Base-by-base conservation (phyloP, 2,797 vertebrate species). In the Mormyrus proboscirostris region DNA sequence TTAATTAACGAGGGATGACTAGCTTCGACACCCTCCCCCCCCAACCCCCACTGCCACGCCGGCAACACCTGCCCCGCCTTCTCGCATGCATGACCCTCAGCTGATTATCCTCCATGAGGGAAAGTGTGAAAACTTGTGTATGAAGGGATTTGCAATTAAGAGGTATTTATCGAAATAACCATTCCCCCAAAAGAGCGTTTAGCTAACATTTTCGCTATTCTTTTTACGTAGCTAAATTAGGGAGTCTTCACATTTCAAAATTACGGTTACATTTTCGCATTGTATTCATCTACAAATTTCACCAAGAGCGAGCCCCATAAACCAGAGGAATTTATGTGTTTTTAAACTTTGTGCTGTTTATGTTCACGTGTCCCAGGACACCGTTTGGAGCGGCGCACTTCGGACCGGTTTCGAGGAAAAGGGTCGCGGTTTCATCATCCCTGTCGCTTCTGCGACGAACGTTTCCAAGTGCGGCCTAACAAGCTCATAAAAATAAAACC, bases 401-500 rank as follows among this genome's bases (percentile, higher is more conserved):
- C 33, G 69, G 69, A 76, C 69, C 33, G 33, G 69, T 76, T 76
- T 76, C 33, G 3, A 49, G 38, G 79, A 47, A 83, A 83, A n/a
- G 41, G 79, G 79, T 83, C 19, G 4, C 8, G 19, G n/a, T 49
- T 83, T 38, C 79, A 3, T 49, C 79, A 83, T 19, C 44, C 44
- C 62, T 10, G 14, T 19, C 8, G 16, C 44, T 19, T n/a, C 79
- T 83, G 79, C 16, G 50, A 22, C 49, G 25, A 85, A 51, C 6
- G 29, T 85, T 51, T 51, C 50, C 19, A 85, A 51, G 4, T 51
- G 49, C 14, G 5, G 22, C 9, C 22, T 85, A 2, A 86, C 22
- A 86, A 86, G 84, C 50, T 49, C 50, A 2, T 51, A 53, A 53
- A 86, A 86, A 86, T 86, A 53, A 86, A 86, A 51, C n/a, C 22